Evolutionary conservation across 1,140 invertebrate species (phyloP).

Genomic region (Hylaeus anthracinus): DNA sequence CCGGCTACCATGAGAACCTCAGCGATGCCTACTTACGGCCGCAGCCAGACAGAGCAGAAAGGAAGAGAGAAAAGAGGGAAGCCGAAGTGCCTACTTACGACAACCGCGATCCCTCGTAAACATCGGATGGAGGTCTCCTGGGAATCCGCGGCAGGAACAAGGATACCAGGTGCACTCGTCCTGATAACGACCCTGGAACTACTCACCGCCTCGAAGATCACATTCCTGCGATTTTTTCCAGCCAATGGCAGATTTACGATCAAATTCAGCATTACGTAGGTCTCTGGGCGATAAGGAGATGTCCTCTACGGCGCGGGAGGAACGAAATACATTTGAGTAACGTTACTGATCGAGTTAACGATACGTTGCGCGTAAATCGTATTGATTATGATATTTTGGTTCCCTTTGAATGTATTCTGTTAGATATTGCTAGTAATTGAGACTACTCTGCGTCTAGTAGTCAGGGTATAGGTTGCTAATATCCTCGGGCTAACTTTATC

Average conservation of each 20-base stretch:
- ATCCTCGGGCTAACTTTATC: too few relatives aligned
- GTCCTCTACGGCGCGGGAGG: too few relatives aligned
- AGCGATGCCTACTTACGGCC: constrained; percentile 35
- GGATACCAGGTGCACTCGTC: constrained; percentile 64
- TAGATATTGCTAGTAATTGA: too few relatives aligned
- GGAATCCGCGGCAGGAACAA: constrained; percentile 63
- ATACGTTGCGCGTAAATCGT: too few relatives aligned
- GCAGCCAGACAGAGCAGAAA: neutral
- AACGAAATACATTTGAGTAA: too few relatives aligned
- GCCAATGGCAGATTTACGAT: constrained; percentile 37
- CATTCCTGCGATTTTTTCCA: constrained; percentile 45
- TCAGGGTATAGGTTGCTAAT: too few relatives aligned
- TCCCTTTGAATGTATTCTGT: too few relatives aligned
- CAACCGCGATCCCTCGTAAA: constrained; percentile 64
- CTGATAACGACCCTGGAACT: constrained; percentile 60
- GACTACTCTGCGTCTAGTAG: too few relatives aligned
- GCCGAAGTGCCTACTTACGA: constrained; percentile 62
- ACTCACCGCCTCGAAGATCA: constrained; percentile 36
- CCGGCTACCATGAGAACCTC: constrained; percentile 55
- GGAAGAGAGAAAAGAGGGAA: constrained; percentile 3
- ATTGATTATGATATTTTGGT: too few relatives aligned
- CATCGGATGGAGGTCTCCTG: constrained; percentile 63
- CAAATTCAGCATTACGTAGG: constrained; percentile 22
- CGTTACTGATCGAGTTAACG: too few relatives aligned
- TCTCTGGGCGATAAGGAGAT: too few relatives aligned